Evolutionary conservation across 1,140 invertebrate genomes (phyloP).

Genomic region (Caenorhabditis elegans): DNA sequence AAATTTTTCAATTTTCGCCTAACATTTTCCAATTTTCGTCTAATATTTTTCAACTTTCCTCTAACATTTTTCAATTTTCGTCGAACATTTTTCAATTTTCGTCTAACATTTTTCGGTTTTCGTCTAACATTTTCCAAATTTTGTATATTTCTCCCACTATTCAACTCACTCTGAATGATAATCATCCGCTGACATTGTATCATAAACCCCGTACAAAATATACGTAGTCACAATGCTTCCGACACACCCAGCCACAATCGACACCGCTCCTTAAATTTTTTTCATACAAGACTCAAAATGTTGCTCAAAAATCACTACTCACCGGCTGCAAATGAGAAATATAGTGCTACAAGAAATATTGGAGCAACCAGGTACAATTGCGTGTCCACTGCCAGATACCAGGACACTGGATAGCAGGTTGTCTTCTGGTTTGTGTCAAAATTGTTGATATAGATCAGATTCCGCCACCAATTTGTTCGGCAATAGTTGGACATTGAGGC

Average conservation of each 20-base stretch:
- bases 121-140: no score
- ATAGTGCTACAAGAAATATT: slow-evolving; percentile 35
- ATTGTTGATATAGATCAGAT: slow-evolving; percentile 69
- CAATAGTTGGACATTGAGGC: slow-evolving; percentile 62
- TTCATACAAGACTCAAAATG: background rate
- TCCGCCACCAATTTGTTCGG: slow-evolving; percentile 68
- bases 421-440: slow-evolving; percentile 51
- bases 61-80: no score
- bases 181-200: background rate
- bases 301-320: background rate
- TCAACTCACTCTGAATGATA: background rate
- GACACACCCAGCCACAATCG: background rate
- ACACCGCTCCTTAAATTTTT: background rate
- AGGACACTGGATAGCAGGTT: slow-evolving; percentile 56
- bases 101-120: no score
- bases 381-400: slow-evolving; percentile 70
- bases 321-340: background rate
- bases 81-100: no score
- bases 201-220: background rate
- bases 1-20: no score
- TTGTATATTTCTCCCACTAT: no score
- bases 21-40: no score
- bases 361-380: slow-evolving; percentile 66
- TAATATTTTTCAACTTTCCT: no score
- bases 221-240: slow-evolving; percentile 19